Base-by-base conservation (phyloP, 2,888 invertebrate genomes). In the Balanococcus diminutus region DNA sequence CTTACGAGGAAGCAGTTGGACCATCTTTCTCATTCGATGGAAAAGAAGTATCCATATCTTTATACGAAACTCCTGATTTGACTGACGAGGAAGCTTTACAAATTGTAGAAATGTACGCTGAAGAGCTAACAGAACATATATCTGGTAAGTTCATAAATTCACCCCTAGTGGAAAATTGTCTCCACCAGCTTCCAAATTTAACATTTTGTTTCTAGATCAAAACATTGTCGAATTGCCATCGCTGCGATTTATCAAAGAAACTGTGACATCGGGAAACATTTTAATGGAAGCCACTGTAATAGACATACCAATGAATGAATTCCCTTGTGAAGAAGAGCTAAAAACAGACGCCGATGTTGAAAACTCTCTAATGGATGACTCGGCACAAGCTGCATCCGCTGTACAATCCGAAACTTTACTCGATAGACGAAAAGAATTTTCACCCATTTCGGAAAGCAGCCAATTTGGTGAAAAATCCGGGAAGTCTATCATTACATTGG, bases 91-190 rank as follows among this genome's bases (percentile, higher is more conserved):
- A 97, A 91, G 97, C 96, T 0, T 91, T 96, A 42, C 95, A 96
- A 91, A 96, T 97, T 88, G 95, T 96, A 0, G 96, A 97, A 92
- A 96, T 97, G 96, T 97, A 96, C 89, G 97, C 97, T 0, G 96
- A 97, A 89, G 96, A 97, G 90, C 91, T 96, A 86, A 96, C 96
- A 0, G 96, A 97, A 90, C 95, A 96, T 89, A 94, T 96, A 14
- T 92, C 93, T 88, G 93, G 93, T 92, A 89, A 89, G 88, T 87
- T 79, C 2, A 81, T 86, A 19, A 8, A 67, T 32, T 75, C 51
- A 11, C 25, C 51, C 9, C 25, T 42, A 14, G 25, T 2, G 11
- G 19, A 82, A 28, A 42, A 82, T 36, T 5, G 3, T 36, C 8
- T 36, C 36, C 42, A 22, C 22, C 22, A 19, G 19, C 36, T 36